Evolutionary conservation across 2,797 vertebrate species (phyloP), one percentile per base, ranked within the genome.

Genomic region (Aldrovandia affinis): DNA sequence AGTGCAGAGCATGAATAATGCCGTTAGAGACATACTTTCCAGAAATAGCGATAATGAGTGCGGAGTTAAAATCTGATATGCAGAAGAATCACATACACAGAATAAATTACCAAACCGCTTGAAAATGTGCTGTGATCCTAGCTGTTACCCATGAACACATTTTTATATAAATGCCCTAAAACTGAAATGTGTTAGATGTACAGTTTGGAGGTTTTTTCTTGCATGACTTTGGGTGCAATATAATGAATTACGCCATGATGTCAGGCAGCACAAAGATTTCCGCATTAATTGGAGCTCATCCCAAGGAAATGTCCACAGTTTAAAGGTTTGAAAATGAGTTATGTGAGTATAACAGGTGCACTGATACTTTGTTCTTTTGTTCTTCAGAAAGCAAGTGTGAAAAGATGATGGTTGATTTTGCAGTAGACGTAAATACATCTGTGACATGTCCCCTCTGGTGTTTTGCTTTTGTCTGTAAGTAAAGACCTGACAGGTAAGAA

Each of bases 11-110:
- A 57, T 57, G 12, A 57, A 57, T 57, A 57, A 57, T 57, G 55
- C 55, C 18, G 18, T 57, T 57, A 10, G 12, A 33, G 22, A 33
- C 65, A 15, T 5, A 70, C 18, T 70, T 36, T 36, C 33, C 65
- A 36, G 33, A 70, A 70, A 70, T 20, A 18, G 65, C 18, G 14
- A 70, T 70, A 70, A 70, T 70, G 65, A 36, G 65, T 36, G 65
- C 65, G 36, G n/a, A 63, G 33, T 36, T 70, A 70, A 70, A 70
- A 70, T 68, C 30, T 68, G 63, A 68, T 68, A 68, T 68, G 28
- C 28, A 68, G 30, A 57, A 57, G 28, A 14, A 68, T 30, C 33
- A 18, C 65, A 36, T 20, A 36, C 30, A 68, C 28, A 33, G 63
- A 68, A 68, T 68, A 68, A 68, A 68, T 68, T 68, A 68, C n/a